phyloP scores from a whole-genome alignment of 2,888 invertebrate genomes.

The Sthenelais limicola region DNA sequence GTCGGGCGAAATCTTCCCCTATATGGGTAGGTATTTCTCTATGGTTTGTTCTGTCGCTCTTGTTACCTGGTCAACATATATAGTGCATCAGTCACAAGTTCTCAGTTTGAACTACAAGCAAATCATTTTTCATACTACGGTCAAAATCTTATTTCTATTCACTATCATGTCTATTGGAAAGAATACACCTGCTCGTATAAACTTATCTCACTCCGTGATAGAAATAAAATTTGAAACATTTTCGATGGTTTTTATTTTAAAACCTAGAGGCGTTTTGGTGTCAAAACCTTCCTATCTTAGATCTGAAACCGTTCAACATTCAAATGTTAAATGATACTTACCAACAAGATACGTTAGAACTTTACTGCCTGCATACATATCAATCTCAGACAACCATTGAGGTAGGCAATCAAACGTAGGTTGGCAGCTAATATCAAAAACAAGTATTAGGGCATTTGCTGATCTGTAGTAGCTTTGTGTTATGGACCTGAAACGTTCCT shows the following conservation, averaged over 20 bases:
- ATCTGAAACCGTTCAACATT: no score
- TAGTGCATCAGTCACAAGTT: no score
- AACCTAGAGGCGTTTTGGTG: no score
- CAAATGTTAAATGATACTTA: slow-evolving; percentile 72
- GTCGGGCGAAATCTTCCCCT: slow-evolving; percentile 93
- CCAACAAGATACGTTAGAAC: slow-evolving; percentile 95
- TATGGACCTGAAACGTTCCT: slow-evolving; percentile 94
- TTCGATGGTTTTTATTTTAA: no score
- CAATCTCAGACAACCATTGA: slow-evolving; percentile 97
- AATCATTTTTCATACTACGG: no score
- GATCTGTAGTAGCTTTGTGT: slow-evolving; percentile 98
- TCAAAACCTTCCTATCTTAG: no score
- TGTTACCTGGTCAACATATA: slow-evolving; percentile 84
- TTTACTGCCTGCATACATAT: slow-evolving; percentile 96
- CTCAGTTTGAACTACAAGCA: no score
- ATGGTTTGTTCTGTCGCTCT: slow-evolving; percentile 93
- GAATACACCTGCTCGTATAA: no score
- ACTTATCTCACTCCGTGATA: no score
- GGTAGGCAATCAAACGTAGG: slow-evolving; percentile 97
- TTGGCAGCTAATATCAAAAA: slow-evolving; percentile 97
- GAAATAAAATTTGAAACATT: no score
- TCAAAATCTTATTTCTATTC: no score
- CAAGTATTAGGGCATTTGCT: slow-evolving; percentile 95
- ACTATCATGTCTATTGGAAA: no score
- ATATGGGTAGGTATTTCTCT: slow-evolving; percentile 95